Base-by-base conservation (phyloP, 1,140 invertebrate genomes). In the Panagrolaimus sp. region DNA sequence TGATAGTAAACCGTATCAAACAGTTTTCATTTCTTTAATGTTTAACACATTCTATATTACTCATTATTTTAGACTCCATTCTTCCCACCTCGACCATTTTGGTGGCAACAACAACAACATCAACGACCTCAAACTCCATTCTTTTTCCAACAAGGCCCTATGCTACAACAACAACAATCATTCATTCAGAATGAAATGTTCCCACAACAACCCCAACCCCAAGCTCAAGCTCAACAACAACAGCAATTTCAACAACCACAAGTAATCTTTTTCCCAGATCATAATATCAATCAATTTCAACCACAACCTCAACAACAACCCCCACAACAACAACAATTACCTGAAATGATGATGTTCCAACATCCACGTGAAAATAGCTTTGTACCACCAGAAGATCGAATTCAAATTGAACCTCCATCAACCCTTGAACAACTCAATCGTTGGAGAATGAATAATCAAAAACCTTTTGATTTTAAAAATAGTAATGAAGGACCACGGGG, bases 381-480 rank as follows among this genome's bases (percentile, higher is more conserved):
- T 43, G 47, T 72, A n/a, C 14, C 71, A 20, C 71, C 71, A 63
- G 71, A 72, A 66, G 70, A 73, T 51, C 44, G 71, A 43, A 73
- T 66, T 27, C 71, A 73, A 42, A 53, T 73, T 23, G 71, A 72
- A 43, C 71, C 71, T 9, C 63, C 69, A 71, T 27, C 25, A 47
- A 11, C 27, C 27, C 43, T 43, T 43, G 9, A 48, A 13, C 13
- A 25, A 23, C 38, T 27, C 25, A 38, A 43, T 27, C 23, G 42
- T 44, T 23, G 51, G 45, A 11, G 38, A 48, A n/a, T 23, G 14
- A n/a, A n/a, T n/a, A 23, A 14, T 16, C 61, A 66, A 43, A 27
- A 25, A 25, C 9, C 20, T 23, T 16, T 51, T 27, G 43, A 66
- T 16, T 23, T 27, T 9, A 11, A 20, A 16, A 25, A 9, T 27